Evolutionary conservation across 2,797 vertebrate genomes (phyloP).

Genomic region (Gobionotothen gibberifrons): DNA sequence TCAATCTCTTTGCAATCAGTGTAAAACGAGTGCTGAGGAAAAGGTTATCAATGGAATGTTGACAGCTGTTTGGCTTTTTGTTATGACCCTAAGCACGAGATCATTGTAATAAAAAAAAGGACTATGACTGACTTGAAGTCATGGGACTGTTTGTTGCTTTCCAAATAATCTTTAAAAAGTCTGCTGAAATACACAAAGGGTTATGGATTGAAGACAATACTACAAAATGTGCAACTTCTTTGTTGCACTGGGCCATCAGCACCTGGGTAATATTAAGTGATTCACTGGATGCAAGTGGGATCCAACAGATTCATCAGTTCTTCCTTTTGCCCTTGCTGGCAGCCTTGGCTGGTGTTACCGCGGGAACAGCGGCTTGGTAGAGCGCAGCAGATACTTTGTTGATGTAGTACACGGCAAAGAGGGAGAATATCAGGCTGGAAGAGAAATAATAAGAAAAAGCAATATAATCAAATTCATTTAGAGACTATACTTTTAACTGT

Average conservation of each 20-base stretch:
- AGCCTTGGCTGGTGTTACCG: constrained; percentile 83
- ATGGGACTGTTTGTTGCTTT: not conserved
- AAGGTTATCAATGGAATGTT: constrained; percentile 55
- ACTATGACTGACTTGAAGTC: not conserved
- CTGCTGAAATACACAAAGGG: not conserved
- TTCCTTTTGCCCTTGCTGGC: constrained; percentile 93
- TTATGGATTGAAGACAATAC: constrained; percentile 1
- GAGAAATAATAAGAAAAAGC: not conserved
- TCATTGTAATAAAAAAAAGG: constrained; percentile 8
- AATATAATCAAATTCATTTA: not conserved
- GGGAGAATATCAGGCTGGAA: constrained; percentile 85
- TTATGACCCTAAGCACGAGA: not conserved
- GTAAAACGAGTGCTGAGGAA: constrained; percentile 26
- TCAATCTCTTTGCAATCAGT: constrained; percentile 47
- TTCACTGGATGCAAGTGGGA: constrained; percentile 12
- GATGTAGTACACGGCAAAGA: constrained; percentile 93
- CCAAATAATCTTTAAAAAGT: not conserved
- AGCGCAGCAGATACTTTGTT: constrained; percentile 96
- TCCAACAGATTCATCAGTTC: constrained; percentile 82
- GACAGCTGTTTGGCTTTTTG: not conserved
- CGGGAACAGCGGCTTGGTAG: constrained; percentile 87
- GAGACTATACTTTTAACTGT: not conserved
- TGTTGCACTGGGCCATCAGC: constrained; percentile 15
- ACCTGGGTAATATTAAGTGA: constrained; percentile 17
- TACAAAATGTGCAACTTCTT: constrained; percentile 25